Conservation (phyloP, 2,888 invertebrate genomes). For the Andrena marginata region DNA sequence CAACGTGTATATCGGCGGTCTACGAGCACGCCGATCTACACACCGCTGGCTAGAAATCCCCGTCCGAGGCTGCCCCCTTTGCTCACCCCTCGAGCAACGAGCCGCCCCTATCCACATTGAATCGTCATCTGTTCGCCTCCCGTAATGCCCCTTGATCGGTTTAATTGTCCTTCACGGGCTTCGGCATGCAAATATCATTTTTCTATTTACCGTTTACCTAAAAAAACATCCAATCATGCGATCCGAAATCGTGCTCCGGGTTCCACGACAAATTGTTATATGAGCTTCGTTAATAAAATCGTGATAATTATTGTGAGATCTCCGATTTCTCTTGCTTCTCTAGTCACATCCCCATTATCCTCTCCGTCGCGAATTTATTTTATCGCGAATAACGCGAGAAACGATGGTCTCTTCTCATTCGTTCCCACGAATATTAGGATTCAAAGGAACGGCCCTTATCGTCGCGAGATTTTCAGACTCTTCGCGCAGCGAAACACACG, state of each 20-base stretch:
- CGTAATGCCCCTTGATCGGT: constrained; percentile 76
- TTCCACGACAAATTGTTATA: too few relatives aligned
- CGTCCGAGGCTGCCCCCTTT: not conserved
- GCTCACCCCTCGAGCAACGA: constrained; percentile 47
- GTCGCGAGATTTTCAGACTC: not conserved
- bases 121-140: constrained; percentile 78
- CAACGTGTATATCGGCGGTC: constrained; percentile 23
- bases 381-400: not conserved
- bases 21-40: constrained; percentile 23
- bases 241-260: not conserved
- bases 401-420: not conserved
- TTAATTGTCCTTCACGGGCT: constrained; percentile 72
- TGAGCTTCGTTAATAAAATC: too few relatives aligned
- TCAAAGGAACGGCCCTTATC: not conserved
- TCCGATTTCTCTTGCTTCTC: too few relatives aligned
- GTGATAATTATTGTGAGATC: too few relatives aligned
- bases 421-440: constrained; percentile 42
- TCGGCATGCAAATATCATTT: constrained; percentile 3
- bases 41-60: constrained; percentile 25
- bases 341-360: not conserved
- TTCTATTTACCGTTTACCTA: not conserved
- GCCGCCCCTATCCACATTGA: constrained; percentile 70
- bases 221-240: not conserved
- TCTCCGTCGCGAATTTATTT: not conserved
- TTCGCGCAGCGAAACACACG: not conserved